Evolutionary conservation across 2,797 vertebrate genomes (phyloP), one percentile per base, ranked within the genome.

Genomic region (Falco naumanni): DNA sequence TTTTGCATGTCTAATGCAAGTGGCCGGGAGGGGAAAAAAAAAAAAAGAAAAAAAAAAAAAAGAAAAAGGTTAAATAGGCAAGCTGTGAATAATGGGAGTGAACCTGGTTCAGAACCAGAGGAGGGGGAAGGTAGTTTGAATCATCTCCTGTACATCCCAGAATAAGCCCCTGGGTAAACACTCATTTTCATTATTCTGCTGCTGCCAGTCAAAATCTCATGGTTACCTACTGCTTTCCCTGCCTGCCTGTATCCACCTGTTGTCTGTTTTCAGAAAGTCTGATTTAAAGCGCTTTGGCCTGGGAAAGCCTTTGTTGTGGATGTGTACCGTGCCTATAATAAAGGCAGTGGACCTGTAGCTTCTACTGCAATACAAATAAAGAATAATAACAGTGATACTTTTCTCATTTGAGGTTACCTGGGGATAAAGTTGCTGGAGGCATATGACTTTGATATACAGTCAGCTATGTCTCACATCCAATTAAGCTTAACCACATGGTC

Each of bases 221-320:
- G 59, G 76, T 86, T 95, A 93, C 90, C 76, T 92, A 48, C 63
- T 87, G 86, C 92, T 76, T 69, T 89, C 89, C 87, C 79, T 89
- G 89, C 89, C 79, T 96, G 92, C 96, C 89, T 97, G 96, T 96
- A 97, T 94, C 89, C 96, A 97, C 93, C 95, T 97, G 94, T 89
- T 84, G 78, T 37, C 81, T 97, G 90, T 72, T 96, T 94, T 89
- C n/a, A 31, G 82, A 93, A 95, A 87, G 92, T 61, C 78, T 87
- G 92, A 91, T 94, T 94, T 94, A 92, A 96, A 94, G 94, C 76
- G 92, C 79, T 78, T 81, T 87, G 94, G 95, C 94, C 94, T 97
- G 95, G 95, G 96, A 97, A 97, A 96, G 93, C 85, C 96, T 97
- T 97, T 96, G 93, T 97, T 96, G 96, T 97, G 96, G 94, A 93